phyloP scores from a whole-genome alignment of 2,888 invertebrate genomes.

The Ypsolopha scabrella region DNA sequence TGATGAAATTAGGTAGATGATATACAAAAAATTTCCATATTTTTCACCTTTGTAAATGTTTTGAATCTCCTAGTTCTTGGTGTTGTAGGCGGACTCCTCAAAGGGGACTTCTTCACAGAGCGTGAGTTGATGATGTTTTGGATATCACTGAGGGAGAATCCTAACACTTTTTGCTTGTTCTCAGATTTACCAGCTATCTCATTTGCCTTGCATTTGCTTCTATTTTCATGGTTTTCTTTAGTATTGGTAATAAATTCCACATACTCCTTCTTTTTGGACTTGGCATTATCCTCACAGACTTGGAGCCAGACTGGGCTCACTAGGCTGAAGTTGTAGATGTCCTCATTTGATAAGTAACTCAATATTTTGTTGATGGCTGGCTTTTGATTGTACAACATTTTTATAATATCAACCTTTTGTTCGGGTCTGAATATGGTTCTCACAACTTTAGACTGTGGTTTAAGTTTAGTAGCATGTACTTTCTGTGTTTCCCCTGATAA shows the following conservation, averaged over 20 bases:
- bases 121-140: slow-evolving; percentile 34
- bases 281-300: slow-evolving; percentile 36
- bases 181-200: slow-evolving; percentile 13
- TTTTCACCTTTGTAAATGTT: slow-evolving; percentile 47
- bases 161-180: slow-evolving; percentile 19
- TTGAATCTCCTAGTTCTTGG: slow-evolving; percentile 52
- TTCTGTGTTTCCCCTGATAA: slow-evolving; percentile 43
- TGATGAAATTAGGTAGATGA: too few relatives aligned
- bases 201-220: slow-evolving; percentile 20
- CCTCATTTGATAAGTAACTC: slow-evolving; percentile 41
- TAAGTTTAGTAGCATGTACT: slow-evolving; percentile 25
- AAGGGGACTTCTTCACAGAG: slow-evolving; percentile 15
- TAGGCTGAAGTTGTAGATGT: slow-evolving; percentile 45
- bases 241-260: slow-evolving; percentile 29
- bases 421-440: slow-evolving; percentile 36
- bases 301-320: slow-evolving; percentile 48
- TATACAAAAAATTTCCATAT: too few relatives aligned
- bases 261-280: slow-evolving; percentile 33
- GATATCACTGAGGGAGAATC: slow-evolving; percentile 36
- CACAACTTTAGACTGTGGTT: slow-evolving; percentile 19
- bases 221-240: slow-evolving; percentile 50
- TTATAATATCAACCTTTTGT: slow-evolving; percentile 52
- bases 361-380: slow-evolving; percentile 48
- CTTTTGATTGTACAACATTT: slow-evolving; percentile 33
- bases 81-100: slow-evolving; percentile 39